Conservation (phyloP, 2,888 invertebrate species). For the Hyles lineata region DNA sequence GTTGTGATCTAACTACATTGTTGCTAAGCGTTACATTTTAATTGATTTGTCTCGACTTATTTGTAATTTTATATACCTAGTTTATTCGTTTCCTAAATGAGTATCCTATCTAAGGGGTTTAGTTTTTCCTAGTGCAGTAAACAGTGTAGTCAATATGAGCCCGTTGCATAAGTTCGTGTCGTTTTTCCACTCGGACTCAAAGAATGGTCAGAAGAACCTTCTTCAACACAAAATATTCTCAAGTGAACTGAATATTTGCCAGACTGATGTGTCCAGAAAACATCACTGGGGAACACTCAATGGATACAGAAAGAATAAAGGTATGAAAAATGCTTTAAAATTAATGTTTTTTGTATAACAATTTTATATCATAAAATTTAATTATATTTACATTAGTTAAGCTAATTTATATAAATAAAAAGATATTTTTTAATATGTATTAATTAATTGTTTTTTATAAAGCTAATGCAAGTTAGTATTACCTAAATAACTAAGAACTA, state of each 20-base stretch:
- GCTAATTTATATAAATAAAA: too few species aligned
- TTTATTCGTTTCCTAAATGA: not conserved
- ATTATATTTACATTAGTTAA: too few species aligned
- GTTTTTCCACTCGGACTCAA: slow-evolving; percentile 85
- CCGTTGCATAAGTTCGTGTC: slow-evolving; percentile 86
- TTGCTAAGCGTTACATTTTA: slow-evolving; percentile 1
- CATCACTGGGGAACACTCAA: slow-evolving; percentile 83
- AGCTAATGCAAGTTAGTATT: too few species aligned
- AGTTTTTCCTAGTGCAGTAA: slow-evolving; percentile 8
- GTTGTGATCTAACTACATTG: slow-evolving; percentile 13
- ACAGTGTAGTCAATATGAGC: slow-evolving; percentile 72
- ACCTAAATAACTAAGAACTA: too few species aligned
- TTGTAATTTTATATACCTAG: not conserved
- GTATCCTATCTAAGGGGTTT: slow-evolving; percentile 1
- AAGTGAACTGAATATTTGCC: slow-evolving; percentile 84
- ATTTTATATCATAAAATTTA: not conserved
- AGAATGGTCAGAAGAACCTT: slow-evolving; percentile 73
- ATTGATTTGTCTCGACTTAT: not conserved
- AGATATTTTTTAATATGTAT: too few species aligned
- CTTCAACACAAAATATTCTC: slow-evolving; percentile 82
- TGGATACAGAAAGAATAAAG: slow-evolving; percentile 76
- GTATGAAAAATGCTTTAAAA: slow-evolving; percentile 46
- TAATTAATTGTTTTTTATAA: too few species aligned
- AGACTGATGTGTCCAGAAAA: slow-evolving; percentile 76
- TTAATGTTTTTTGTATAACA: not conserved